phyloP scores from a whole-genome alignment of 2,113 vertebrate genomes.

The Barbus barbus region DNA sequence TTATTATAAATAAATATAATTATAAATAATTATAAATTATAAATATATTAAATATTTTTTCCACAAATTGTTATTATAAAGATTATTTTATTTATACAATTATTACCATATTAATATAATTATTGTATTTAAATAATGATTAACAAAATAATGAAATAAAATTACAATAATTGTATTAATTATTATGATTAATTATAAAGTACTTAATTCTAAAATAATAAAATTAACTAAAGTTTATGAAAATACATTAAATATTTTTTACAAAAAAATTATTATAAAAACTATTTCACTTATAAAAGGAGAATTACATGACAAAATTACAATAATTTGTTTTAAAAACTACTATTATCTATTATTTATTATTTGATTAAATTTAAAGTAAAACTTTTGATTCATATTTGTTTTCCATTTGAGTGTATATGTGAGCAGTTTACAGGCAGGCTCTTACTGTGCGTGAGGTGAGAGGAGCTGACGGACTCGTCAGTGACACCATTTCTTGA shows the following conservation, averaged over 20 bases:
- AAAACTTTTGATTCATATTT: neutral
- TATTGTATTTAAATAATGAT: no score
- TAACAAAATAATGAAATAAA: no score
- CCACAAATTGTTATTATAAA: neutral
- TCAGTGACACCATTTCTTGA: constrained; percentile 97
- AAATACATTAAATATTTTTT: no score
- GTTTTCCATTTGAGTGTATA: neutral
- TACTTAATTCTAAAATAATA: neutral
- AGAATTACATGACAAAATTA: neutral
- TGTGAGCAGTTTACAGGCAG: constrained; percentile 58
- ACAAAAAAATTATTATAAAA: no score
- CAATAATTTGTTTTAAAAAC: no score
- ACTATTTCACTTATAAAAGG: neutral
- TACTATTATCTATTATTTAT: no score
- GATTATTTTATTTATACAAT: neutral
- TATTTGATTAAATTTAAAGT: no score
- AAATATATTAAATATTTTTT: neutral
- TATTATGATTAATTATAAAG: neutral
- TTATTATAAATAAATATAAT: no score
- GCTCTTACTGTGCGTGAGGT: constrained; percentile 79
- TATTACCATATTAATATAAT: neutral
- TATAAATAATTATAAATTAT: no score
- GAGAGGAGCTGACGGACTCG: constrained; percentile 89
- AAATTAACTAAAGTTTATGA: no score
- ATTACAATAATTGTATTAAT: no score